Evolutionary conservation across 2,888 invertebrate species (phyloP).

Genomic region (Protonemura montana): DNA sequence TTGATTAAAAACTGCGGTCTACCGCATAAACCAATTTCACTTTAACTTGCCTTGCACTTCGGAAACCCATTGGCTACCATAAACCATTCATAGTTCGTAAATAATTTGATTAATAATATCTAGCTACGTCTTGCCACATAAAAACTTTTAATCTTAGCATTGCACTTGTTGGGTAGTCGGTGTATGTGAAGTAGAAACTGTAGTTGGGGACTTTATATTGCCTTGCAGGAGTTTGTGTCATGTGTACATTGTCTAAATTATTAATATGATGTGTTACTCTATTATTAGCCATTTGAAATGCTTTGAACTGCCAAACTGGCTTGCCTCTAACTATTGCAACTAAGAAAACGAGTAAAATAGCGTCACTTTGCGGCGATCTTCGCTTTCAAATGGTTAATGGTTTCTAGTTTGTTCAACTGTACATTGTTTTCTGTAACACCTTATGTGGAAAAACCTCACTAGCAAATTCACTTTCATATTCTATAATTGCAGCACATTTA

Average conservation of each 20-base stretch:
- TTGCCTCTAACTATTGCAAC: background rate
- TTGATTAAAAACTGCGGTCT: slow-evolving; percentile 17
- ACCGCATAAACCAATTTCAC: slow-evolving; percentile 3
- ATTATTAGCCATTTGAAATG: slow-evolving; percentile 33
- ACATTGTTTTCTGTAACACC: slow-evolving; percentile 42
- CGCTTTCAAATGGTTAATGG: slow-evolving; percentile 34
- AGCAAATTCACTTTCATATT: slow-evolving; percentile 46
- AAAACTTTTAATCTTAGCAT: slow-evolving; percentile 36
- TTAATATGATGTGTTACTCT: slow-evolving; percentile 37
- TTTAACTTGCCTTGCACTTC: slow-evolving; percentile 28
- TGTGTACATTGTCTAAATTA: slow-evolving; percentile 39
- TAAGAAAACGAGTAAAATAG: background rate
- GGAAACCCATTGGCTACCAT: slow-evolving; percentile 23
- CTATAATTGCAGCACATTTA: slow-evolving; percentile 46
- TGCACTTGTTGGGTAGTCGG: slow-evolving; percentile 44
- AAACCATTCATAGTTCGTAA: slow-evolving; percentile 21
- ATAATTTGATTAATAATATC: slow-evolving; percentile 37
- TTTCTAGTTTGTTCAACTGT: slow-evolving; percentile 41
- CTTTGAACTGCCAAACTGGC: slow-evolving; percentile 1
- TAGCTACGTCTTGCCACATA: slow-evolving; percentile 5
- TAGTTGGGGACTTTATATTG: slow-evolving; percentile 42
- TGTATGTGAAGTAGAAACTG: slow-evolving; percentile 42
- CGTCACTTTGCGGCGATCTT: slow-evolving; percentile 2
- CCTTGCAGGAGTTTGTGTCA: slow-evolving; percentile 31
- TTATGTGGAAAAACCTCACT: slow-evolving; percentile 46